Percentiles rank a stretch among this genome's conserved stretches.
Evolutionary conservation across 2,113 vertebrate genomes (phyloP).

Genomic region (Sterna hirundo): DNA sequence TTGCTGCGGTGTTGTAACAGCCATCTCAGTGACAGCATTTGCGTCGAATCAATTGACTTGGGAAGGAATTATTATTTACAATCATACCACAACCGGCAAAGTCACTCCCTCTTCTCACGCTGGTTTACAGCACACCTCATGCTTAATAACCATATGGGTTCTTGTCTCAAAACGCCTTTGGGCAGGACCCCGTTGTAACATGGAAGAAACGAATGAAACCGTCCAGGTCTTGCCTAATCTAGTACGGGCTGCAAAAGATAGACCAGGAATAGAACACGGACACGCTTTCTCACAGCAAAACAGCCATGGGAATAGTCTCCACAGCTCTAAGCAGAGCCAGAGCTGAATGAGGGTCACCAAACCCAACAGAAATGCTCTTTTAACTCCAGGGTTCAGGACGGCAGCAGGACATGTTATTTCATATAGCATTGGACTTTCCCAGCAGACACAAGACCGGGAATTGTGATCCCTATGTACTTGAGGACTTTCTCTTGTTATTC

Average conservation of each 20-base stretch:
- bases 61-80: background rate
- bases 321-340: background rate
- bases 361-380: background rate
- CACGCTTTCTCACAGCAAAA: background rate
- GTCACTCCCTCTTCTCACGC: background rate
- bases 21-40: background rate
- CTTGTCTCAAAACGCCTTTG: background rate
- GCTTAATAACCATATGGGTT: background rate
- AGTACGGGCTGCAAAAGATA: background rate
- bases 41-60: background rate
- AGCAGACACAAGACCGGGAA: background rate
- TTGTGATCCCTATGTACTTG: background rate
- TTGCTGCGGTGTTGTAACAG: background rate
- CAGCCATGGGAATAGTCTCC: background rate
- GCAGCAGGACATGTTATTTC: background rate
- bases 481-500: background rate
- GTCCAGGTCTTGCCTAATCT: background rate
- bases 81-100: background rate
- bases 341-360: background rate
- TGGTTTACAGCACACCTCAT: background rate
- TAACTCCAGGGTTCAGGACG: background rate
- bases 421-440: rapidly evolving
- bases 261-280: background rate
- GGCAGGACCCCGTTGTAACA: background rate
- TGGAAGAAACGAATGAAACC: background rate